Evolutionary conservation across 2,797 vertebrate genomes (phyloP).

Genomic region (Pygocentrus nattereri): DNA sequence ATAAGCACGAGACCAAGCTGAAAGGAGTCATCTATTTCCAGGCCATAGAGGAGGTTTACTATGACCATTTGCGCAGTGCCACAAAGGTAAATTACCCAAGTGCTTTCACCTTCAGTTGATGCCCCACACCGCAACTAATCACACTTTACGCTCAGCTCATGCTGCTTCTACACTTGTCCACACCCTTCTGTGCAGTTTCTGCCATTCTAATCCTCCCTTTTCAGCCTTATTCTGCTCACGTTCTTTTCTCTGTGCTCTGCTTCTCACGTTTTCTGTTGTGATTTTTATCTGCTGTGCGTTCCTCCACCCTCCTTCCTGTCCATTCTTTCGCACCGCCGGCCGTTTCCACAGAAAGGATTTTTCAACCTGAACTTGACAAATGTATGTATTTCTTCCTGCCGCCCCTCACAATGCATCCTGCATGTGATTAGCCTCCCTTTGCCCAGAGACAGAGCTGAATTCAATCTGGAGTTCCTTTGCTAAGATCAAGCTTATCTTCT

Average conservation of each 20-base stretch:
- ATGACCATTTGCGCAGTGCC: slow-evolving; percentile 95
- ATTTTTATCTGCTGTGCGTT: slow-evolving; percentile 48
- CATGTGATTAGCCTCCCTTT: slow-evolving; percentile 33
- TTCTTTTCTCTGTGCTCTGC: slow-evolving; percentile 34
- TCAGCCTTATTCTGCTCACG: slow-evolving; percentile 20
- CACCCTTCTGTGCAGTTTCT: neutral
- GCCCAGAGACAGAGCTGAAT: slow-evolving; percentile 14
- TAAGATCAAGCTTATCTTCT: slow-evolving; percentile 12
- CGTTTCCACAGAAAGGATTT: slow-evolving; percentile 76
- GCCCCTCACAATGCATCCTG: slow-evolving; percentile 15
- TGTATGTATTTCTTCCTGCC: slow-evolving; percentile 72
- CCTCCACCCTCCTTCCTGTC: slow-evolving; percentile 47
- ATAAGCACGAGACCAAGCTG: slow-evolving; percentile 95
- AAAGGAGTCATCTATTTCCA: slow-evolving; percentile 98
- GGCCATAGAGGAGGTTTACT: slow-evolving; percentile 97
- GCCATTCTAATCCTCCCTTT: neutral
- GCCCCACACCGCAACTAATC: neutral
- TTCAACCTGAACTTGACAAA: slow-evolving; percentile 79
- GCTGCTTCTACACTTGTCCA: slow-evolving; percentile 9
- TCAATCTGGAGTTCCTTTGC: slow-evolving; percentile 23
- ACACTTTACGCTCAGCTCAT: slow-evolving; percentile 18
- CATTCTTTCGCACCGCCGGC: slow-evolving; percentile 58
- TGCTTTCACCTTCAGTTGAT: neutral
- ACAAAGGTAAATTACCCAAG: slow-evolving; percentile 85
- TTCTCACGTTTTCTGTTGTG: slow-evolving; percentile 38